Base-by-base conservation (phyloP, 2,113 vertebrate species). In the Lophotis ruficrista region DNA sequence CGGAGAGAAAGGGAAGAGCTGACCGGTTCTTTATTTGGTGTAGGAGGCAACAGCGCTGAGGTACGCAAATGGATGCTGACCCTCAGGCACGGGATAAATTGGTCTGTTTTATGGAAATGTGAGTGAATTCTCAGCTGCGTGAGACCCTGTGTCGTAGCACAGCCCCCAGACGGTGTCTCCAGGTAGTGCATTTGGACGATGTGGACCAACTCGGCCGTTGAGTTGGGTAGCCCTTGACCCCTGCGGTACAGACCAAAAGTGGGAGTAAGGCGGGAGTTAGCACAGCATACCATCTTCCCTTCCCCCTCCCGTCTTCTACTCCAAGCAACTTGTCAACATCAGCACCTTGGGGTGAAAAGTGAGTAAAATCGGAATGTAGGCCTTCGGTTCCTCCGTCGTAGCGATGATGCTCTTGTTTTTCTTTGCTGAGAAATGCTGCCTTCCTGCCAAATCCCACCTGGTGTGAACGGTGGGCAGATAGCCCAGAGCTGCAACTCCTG, bases 61-160 rank as follows among this genome's bases (percentile, higher is more conserved):
- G 11, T 12, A 9, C 15, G 20, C 22, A 7, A 27, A 21, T 0
- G 5, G 54, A 8, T 14, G 41, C 65, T 25, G 50, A 45, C 15
- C 16, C 17, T 47, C 47, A 7, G 18, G 24, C 12, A 4, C 0
- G 8, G 54, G 23, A 2, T 33, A 4, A 21, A 1, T 4, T 3
- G 21, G 7, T 56, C 27, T 56, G 3, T 9, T 51, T 25, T 25
- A 1, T 1, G 65, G 71, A 47, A 37, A 7, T 10, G 7, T 30
- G 51, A 56, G 35, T 48, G 4, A 41, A 56, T 43, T 58, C 87
- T 37, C 31, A 57, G 27, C 68, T 21, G 13, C 1, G 2, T 16
- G 7, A 45, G 54, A 24, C 16, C 31, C 35, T 28, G 28, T 31
- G 31, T 54, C 14, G 7, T 6, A 16, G 37, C 47, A 20, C 43